These are phyloP conservation scores for Drosophila flavopinicola DNA, from an alignment of 2,888 invertebrate genomes.

Conservation along the genomic window DNA sequence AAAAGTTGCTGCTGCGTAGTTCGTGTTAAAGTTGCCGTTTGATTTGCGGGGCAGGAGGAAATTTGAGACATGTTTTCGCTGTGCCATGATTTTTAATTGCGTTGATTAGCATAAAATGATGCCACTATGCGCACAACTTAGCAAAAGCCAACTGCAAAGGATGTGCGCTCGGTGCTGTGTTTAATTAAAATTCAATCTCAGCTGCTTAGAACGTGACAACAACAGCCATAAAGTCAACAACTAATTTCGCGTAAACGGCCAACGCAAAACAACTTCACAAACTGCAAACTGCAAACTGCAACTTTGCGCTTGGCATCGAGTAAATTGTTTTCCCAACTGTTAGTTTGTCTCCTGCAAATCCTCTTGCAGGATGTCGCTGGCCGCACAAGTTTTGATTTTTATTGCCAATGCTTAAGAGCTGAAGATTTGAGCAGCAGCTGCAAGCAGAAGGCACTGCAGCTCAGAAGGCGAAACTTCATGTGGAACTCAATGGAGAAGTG, in stretches of 20 bases:
- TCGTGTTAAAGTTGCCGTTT: conserved; percentile 18
- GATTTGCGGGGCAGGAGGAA: not conserved
- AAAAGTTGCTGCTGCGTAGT: conserved; percentile 43
- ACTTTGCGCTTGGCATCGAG: conserved; percentile 6
- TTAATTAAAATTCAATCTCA: conserved; percentile 59
- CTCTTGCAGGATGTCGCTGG: conserved; percentile 17
- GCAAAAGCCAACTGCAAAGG: not conserved
- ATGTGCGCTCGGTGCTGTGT: not conserved
- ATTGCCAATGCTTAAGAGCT: conserved; percentile 51
- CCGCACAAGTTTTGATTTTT: conserved; percentile 62
- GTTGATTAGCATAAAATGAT: conserved; percentile 45
- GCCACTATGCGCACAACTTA: conserved; percentile 2
- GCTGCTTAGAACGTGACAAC: conserved; percentile 31
- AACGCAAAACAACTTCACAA: conserved; percentile 4
- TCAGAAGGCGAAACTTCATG: no score
- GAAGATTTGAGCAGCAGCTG: conserved; percentile 29
- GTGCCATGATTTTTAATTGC: conserved; percentile 23
- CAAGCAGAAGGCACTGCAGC: conserved; percentile 6
- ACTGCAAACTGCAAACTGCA: conserved; percentile 10
- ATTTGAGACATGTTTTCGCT: conserved; percentile 1
- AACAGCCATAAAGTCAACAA: conserved; percentile 38
- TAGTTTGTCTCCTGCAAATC: conserved; percentile 18
- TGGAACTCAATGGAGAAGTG: conserved; percentile 12
- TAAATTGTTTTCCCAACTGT: conserved; percentile 36
- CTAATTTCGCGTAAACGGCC: conserved; percentile 23